phyloP scores from a whole-genome alignment of 2,888 invertebrate genomes.

The Iphiclides podalirius region DNA sequence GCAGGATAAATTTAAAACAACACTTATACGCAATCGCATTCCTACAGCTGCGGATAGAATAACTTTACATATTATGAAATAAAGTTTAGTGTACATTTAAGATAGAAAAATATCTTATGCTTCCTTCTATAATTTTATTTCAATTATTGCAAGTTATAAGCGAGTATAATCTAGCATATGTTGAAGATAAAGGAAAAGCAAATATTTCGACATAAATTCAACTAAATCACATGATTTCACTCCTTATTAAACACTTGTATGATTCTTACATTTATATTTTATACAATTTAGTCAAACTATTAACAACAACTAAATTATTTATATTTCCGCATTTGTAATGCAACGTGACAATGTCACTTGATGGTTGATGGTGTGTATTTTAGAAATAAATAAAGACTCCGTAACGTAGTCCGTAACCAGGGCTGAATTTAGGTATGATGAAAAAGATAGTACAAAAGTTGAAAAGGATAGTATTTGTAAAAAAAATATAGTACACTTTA shows the following conservation, averaged over 20 bases:
- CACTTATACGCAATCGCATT: neutral
- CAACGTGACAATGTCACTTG: neutral
- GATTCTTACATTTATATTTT: neutral
- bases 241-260: neutral
- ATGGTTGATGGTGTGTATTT: no score
- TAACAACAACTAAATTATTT: neutral
- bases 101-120: constrained; percentile 30
- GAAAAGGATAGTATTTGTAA: no score
- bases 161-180: neutral
- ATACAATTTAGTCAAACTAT: neutral
- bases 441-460: no score
- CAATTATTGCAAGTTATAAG: neutral
- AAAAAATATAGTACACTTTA: no score
- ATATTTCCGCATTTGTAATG: neutral
- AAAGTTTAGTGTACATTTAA: constrained; percentile 4
- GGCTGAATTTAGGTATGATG: no score
- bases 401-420: no score
- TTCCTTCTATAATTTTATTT: constrained; percentile 26
- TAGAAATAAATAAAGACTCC: no score
- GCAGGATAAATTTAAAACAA: no score
- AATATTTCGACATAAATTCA: neutral
- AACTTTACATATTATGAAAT: neutral
- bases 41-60: neutral
- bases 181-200: neutral
- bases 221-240: neutral